phyloP scores from a whole-genome alignment of 2,113 vertebrate genomes.

The Motacilla tschutschensis region DNA sequence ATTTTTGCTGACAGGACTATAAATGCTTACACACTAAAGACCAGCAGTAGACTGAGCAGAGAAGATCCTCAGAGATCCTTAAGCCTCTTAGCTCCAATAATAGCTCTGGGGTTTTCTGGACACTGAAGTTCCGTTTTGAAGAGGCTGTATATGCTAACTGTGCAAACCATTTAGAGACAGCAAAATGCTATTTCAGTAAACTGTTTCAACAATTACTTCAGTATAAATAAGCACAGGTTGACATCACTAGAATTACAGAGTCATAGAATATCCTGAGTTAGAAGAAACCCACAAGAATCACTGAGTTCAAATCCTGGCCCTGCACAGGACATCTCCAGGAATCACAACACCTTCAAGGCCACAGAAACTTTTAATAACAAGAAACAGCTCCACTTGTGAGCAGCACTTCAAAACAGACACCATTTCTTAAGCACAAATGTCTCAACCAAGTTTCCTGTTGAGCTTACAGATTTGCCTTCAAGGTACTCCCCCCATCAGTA shows the following conservation, averaged over 20 bases:
- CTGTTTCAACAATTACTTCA: neutral
- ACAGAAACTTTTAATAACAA: neutral
- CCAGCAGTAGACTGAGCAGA: neutral
- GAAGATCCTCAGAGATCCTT: conserved; percentile 4
- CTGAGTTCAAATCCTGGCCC: neutral
- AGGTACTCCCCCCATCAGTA: neutral
- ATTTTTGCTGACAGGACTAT: neutral
- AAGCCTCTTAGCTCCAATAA: conserved; percentile 49
- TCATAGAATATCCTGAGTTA: neutral
- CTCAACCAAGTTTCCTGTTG: neutral
- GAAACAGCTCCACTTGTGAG: neutral
- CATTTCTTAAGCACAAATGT: neutral
- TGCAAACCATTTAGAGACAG: neutral
- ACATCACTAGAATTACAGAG: neutral
- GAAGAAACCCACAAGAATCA: neutral
- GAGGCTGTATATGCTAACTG: neutral
- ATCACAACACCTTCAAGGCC: neutral
- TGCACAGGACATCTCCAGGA: neutral
- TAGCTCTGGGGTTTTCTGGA: neutral
- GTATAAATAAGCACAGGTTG: neutral
- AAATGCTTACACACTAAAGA: neutral
- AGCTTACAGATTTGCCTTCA: neutral
- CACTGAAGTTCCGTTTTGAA: neutral
- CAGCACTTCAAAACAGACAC: neutral
- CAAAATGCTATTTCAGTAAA: neutral